These are phyloP conservation scores for Clarias gariepinus DNA, from an alignment of 2,113 vertebrate genomes.

Conservation along the genomic window DNA sequence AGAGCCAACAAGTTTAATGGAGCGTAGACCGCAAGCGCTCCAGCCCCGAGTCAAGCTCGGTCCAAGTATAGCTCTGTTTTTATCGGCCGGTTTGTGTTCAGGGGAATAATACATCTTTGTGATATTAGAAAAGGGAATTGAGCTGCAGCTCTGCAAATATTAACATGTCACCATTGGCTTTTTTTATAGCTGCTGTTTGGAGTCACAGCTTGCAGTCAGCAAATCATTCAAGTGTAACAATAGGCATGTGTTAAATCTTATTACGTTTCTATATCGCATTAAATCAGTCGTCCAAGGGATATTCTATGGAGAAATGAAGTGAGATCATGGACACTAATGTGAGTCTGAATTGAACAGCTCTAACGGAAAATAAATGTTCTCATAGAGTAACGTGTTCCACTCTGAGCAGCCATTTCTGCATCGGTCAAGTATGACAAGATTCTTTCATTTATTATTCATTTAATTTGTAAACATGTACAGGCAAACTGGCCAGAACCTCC, in stretches of 20 bases:
- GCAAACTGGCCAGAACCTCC: no score
- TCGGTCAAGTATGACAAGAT: background rate
- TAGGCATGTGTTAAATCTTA: no score
- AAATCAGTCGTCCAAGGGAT: background rate
- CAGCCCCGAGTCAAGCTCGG: background rate
- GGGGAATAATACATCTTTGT: background rate
- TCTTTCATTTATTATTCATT: no score
- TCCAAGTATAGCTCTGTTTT: background rate
- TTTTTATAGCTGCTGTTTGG: slow-evolving; percentile 10
- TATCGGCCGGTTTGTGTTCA: background rate
- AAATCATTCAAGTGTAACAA: background rate
- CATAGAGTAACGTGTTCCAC: background rate
- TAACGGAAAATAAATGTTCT: background rate
- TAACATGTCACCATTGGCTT: background rate
- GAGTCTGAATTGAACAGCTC: background rate
- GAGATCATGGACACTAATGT: background rate
- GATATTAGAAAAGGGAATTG: slow-evolving; percentile 14
- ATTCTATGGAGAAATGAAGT: background rate
- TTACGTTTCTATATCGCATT: background rate
- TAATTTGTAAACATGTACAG: no score
- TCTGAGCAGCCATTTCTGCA: background rate
- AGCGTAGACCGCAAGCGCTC: background rate
- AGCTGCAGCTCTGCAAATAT: slow-evolving; percentile 6
- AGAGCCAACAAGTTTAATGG: slow-evolving; percentile 2
- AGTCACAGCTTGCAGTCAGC: background rate